Evolutionary conservation across 2,888 invertebrate genomes (phyloP).

Genomic region (Drepana falcataria): DNA sequence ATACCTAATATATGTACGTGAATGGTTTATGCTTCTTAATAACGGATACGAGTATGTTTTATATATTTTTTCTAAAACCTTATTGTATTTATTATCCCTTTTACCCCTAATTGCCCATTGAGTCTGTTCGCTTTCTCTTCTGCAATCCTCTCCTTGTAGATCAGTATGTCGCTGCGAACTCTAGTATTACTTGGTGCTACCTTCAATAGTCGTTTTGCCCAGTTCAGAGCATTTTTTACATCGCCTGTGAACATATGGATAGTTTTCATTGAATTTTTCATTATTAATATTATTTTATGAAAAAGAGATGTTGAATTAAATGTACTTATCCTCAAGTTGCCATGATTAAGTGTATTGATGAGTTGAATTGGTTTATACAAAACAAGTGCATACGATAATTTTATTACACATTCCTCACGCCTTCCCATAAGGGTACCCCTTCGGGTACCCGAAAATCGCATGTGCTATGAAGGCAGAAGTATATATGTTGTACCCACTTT

Average conservation of each 20-base stretch:
- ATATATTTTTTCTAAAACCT: slow-evolving; percentile 32
- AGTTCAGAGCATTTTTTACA: slow-evolving; percentile 87
- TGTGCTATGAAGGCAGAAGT: too few species aligned
- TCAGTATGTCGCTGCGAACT: slow-evolving; percentile 93
- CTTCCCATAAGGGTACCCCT: too few species aligned
- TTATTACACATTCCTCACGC: too few species aligned
- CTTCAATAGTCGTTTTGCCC: slow-evolving; percentile 92
- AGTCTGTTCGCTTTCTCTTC: slow-evolving; percentile 39
- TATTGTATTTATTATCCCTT: slow-evolving; percentile 5
- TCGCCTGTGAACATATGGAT: slow-evolving; percentile 80
- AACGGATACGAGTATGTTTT: background rate
- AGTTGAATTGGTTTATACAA: too few species aligned
- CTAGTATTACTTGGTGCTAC: slow-evolving; percentile 90
- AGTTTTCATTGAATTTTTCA: too few species aligned
- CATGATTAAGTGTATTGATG: too few species aligned
- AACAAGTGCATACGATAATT: too few species aligned
- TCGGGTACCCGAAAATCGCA: too few species aligned
- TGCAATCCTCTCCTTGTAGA: slow-evolving; percentile 90
- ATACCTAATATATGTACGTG: too few species aligned
- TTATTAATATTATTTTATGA: slow-evolving; percentile 27
- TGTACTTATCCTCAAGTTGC: too few species aligned
- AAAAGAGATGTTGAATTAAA: background rate
- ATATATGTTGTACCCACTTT: too few species aligned
- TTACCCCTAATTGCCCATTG: slow-evolving; percentile 52
- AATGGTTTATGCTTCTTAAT: too few species aligned